Base-by-base conservation (phyloP, 2,888 invertebrate species). In the Noctua fimbriata region DNA sequence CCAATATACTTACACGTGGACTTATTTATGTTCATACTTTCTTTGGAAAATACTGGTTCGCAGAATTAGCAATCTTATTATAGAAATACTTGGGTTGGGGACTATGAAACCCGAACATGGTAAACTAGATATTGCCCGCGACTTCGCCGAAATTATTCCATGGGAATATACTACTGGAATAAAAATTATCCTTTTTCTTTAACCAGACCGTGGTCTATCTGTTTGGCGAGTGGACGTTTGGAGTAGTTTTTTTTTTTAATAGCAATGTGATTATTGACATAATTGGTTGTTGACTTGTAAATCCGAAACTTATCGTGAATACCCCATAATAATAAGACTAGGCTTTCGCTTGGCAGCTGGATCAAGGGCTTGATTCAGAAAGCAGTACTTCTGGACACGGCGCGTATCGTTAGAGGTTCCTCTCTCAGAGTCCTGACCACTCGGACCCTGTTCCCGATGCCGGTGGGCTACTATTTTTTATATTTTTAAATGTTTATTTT, bases 1-100 rank as follows among this genome's bases (percentile, higher is more conserved):
- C 32, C 14, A 67, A 52, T 60, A 80, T 5, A 44, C 58, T 75
- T 80, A 81, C 52, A 69, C 75, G 32, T 69, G 60, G n/a, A 24
- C 10, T n/a, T 52, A 44, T n/a, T 49, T 58, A 18, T 63, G 24
- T 78, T 16, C 32, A 16, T n/a, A n/a, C 2, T 44, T 60, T 28
- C 1, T 36, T 18, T 24, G 1, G 18, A 24, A 24, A 36, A 65
- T 32, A 52, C 32, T 79, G 24, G 12, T 21, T 49, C 6, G 9
- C 6, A 28, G 10, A 16, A 21, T n/a, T 21, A 44, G 28, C 24
- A 55, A 32, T 55, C 9, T 21, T 60, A 60, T 60, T 60, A 60
- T 28, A 60, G 60, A 28, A 55, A 58, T 58, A n/a, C 58, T 58
- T n/a, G 58, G 55, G 10, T 58, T n/a, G n/a, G 58, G 58, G n/a